phyloP scores from a whole-genome alignment of 2,113 vertebrate species.

The Cardinalis cardinalis region DNA sequence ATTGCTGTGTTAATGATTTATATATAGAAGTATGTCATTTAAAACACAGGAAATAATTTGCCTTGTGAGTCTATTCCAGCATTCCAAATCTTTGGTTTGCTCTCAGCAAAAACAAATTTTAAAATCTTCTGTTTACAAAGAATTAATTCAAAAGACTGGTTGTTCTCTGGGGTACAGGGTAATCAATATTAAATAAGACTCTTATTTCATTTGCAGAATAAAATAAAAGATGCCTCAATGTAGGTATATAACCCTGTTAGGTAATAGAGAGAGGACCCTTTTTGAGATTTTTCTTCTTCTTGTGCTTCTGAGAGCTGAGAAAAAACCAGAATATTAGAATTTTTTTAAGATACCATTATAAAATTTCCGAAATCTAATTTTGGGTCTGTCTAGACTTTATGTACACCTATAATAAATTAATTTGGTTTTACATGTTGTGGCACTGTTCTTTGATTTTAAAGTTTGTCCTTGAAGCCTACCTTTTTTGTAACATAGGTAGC shows the following conservation, averaged over 20 bases:
- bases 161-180: neutral
- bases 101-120: neutral
- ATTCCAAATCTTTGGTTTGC: neutral
- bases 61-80: neutral
- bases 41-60: neutral
- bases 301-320: neutral
- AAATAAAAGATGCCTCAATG: neutral
- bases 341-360: neutral
- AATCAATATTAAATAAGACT: neutral
- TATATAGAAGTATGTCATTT: neutral
- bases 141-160: neutral
- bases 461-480: neutral
- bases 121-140: neutral
- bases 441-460: neutral
- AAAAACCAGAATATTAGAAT: neutral
- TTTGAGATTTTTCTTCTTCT: neutral
- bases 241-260: neutral
- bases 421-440: neutral
- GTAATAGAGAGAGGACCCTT: neutral
- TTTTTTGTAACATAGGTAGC: fast-evolving
- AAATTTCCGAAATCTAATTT: neutral
- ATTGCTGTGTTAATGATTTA: neutral
- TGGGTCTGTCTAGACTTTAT: neutral
- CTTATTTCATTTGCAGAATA: neutral
- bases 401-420: neutral